A percentile compares a stretch with the other conserved stretches of the same genome.
Conservation (phyloP, 2,797 vertebrate species). For the Hyperoplus immaculatus region DNA sequence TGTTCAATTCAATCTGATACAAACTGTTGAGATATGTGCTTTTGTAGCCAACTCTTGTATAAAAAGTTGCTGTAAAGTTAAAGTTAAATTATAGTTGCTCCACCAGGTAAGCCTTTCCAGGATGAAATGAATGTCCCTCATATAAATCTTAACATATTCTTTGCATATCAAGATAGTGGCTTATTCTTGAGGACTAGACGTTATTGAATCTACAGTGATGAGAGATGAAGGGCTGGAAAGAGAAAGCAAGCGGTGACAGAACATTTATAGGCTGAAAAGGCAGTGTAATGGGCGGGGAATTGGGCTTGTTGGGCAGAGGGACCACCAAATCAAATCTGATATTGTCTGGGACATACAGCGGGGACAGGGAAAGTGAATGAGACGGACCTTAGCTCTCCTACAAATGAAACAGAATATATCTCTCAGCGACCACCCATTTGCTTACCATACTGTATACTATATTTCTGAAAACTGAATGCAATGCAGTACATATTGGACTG, state of each 20-base stretch:
- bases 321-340: constrained; percentile 12
- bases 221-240: neutral
- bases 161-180: neutral
- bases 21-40: neutral
- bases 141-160: neutral
- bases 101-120: neutral
- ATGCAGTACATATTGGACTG: neutral
- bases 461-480: neutral
- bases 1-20: neutral
- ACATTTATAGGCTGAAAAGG: constrained; percentile 12
- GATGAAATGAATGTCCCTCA: neutral
- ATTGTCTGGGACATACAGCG: neutral
- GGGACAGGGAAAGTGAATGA: constrained; percentile 14
- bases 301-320: constrained; percentile 10
- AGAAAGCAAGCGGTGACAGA: neutral
- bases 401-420: neutral
- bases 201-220: constrained; percentile 9
- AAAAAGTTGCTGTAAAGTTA: neutral
- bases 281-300: constrained; percentile 25
- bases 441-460: neutral
- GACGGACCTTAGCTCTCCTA: neutral
- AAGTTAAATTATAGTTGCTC: neutral
- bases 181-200: neutral
- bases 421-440: neutral
- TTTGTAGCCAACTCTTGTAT: neutral